Conservation (phyloP, 2,888 invertebrate genomes). For the Eristalinus sepulchralis region DNA sequence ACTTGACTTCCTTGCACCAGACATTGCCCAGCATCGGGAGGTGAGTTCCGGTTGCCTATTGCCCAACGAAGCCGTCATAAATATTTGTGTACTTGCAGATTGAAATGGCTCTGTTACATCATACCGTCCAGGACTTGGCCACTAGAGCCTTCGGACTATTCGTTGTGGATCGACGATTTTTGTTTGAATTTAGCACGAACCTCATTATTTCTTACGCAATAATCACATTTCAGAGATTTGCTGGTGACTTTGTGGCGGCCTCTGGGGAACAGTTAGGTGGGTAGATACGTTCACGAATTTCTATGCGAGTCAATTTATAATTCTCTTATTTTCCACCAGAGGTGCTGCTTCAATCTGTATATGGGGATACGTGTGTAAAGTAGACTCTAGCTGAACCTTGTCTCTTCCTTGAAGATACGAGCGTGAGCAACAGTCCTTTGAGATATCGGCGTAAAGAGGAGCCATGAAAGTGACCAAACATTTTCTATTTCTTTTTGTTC, state of each 20-base stretch:
- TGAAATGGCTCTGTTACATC: background rate
- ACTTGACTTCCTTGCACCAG: background rate
- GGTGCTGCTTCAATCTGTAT: too few species aligned
- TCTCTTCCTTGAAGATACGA: too few species aligned
- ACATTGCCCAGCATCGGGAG: background rate
- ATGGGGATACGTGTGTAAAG: too few species aligned
- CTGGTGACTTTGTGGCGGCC: background rate
- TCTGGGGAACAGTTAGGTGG: background rate
- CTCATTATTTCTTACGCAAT: background rate
- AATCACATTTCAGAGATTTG: background rate
- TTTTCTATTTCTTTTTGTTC: too few species aligned
- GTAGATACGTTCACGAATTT: background rate
- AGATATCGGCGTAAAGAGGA: too few species aligned
- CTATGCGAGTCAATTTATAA: too few species aligned
- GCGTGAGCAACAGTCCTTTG: too few species aligned
- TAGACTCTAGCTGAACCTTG: too few species aligned
- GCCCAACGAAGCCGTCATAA: background rate
- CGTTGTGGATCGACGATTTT: background rate
- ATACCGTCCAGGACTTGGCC: background rate
- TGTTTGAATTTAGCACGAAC: background rate
- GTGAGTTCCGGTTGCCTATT: background rate
- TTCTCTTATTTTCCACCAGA: too few species aligned
- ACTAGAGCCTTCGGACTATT: background rate
- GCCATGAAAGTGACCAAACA: too few species aligned
- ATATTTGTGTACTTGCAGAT: background rate